Percentiles rank a stretch among this genome's conserved stretches.
phyloP scores from a whole-genome alignment of 2,888 invertebrate genomes.

The Cristatella mucedo region DNA sequence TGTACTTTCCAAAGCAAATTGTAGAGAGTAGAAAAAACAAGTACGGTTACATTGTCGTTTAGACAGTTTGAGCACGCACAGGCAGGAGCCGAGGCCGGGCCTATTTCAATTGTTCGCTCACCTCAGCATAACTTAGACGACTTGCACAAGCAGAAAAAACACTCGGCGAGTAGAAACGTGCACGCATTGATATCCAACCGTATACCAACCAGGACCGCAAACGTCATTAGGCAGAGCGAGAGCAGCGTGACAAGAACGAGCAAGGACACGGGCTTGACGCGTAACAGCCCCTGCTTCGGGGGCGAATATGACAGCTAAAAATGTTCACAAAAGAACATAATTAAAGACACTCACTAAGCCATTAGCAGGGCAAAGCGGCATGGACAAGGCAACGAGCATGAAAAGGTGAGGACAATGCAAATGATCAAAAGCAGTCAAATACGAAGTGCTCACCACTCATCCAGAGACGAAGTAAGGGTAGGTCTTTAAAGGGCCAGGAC shows the following conservation, averaged over 20 bases:
- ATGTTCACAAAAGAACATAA: neutral
- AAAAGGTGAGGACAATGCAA: too few species aligned
- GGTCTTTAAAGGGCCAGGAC: too few species aligned
- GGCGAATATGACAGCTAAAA: slow-evolving; percentile 64
- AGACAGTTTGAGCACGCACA: too few species aligned
- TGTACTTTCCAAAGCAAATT: too few species aligned
- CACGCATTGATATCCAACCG: slow-evolving; percentile 60
- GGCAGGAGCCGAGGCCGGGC: neutral
- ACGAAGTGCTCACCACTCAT: too few species aligned
- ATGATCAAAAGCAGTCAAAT: too few species aligned
- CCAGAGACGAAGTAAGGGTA: too few species aligned
- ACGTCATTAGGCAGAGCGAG: slow-evolving; percentile 51
- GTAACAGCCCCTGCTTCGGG: slow-evolving; percentile 54
- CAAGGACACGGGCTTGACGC: slow-evolving; percentile 54
- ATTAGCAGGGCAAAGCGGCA: too few species aligned
- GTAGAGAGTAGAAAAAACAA: too few species aligned
- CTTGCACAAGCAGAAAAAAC: slow-evolving; percentile 54
- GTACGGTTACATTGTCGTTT: too few species aligned
- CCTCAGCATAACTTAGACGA: slow-evolving; percentile 55
- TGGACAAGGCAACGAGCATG: too few species aligned
- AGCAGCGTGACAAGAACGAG: slow-evolving; percentile 51
- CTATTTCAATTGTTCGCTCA: too few species aligned
- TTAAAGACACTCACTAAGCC: neutral
- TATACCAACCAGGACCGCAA: slow-evolving; percentile 53
- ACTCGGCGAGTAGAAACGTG: slow-evolving; percentile 43